Percentiles rank a stretch among this genome's conserved stretches.
Conservation (phyloP, 2,797 vertebrate genomes). For the Hylomyscus alleni region DNA sequence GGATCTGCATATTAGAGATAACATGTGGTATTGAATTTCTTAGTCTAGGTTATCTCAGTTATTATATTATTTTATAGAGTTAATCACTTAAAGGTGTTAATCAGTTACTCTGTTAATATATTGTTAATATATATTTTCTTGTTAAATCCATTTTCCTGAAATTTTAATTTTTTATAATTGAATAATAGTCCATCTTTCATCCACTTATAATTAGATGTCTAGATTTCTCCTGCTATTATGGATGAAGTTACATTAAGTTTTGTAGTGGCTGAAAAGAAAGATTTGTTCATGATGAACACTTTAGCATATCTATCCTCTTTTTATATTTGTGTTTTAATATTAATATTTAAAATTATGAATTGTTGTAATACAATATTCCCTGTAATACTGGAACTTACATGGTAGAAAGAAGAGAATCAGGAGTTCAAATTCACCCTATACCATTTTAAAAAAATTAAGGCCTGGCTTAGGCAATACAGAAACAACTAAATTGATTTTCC, state of each 20-base stretch:
- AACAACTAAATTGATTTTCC: not conserved
- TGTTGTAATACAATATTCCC: not conserved
- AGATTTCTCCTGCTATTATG: not conserved
- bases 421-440: not conserved
- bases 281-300: not conserved
- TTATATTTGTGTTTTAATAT: not conserved
- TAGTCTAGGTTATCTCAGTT: too few relatives aligned
- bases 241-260: not conserved
- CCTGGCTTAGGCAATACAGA: not conserved
- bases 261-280: not conserved
- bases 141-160: not conserved
- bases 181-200: not conserved
- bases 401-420: not conserved
- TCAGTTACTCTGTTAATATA: not conserved
- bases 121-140: not conserved
- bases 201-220: not conserved
- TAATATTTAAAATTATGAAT: not conserved
- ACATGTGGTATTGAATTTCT: not conserved
- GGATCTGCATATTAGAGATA: not conserved
- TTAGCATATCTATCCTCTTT: not conserved
- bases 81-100: not conserved
- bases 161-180: not conserved
- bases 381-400: not conserved
- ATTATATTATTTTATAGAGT: not conserved
- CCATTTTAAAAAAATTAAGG: too few relatives aligned